Evolutionary conservation across 2,113 vertebrate species (phyloP), one percentile per base, ranked within the genome.

Genomic region (Cyphomyrus plagiostoma): DNA sequence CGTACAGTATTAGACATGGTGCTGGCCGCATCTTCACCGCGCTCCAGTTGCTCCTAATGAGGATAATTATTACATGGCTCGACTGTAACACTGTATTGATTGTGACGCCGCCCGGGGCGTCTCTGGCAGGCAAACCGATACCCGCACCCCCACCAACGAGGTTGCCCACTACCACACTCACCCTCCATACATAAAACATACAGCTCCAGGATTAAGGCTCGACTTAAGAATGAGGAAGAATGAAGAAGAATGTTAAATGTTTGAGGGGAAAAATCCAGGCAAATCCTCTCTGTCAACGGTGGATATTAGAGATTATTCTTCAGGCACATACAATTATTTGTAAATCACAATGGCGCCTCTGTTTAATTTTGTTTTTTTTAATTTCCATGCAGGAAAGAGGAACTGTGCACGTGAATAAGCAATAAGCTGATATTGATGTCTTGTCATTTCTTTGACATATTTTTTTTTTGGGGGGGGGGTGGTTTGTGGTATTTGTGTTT

Each of bases 261-360:
- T 94, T 93, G 91, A 93, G 93, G 46, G 23, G 92, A 92, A 97
- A 97, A 97, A 97, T 95, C 96, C 93, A 90, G 95, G 95, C 98
- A 99, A 99, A 98, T 98, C 98, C 97, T 93, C 97, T 96, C 97
- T 99, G 97, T 99, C 98, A 99, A 95, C 98, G 91, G 96, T 97
- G 97, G 97, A 98, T 99, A 99, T 98, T 99, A 98, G 97, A 97
- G 97, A 96, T 96, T 93, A 96, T 95, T 96, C 95, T 91, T 93
- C 92, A 15, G 95, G 95, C 96, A 93, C 93, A 94, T 93, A 93
- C 92, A 92, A 93, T 94, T 95, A 95, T 95, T 95, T 93, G 91
- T 94, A 93, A 95, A 95, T 95, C 94, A 99, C 98, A 99, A 98
- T 97, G 96, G 97, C 9, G 48, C 95, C 94, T 96, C 96, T 99